Conservation (phyloP, 1,140 invertebrate genomes). For the Fopius arisanus region DNA sequence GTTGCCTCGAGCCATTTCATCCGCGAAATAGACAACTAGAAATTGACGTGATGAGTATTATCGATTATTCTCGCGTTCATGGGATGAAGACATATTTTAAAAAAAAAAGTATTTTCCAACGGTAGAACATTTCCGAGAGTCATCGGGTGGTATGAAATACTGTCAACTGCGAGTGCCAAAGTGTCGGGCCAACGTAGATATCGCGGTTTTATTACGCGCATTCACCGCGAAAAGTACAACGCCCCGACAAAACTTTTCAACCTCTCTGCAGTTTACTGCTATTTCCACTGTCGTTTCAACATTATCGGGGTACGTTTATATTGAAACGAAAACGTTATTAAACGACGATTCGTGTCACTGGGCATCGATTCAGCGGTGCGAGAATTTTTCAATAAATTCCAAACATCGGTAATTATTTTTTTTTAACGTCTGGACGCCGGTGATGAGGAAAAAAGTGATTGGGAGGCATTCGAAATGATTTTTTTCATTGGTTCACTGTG, state of each 20-base stretch:
- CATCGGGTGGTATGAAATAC: neutral
- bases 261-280: neutral
- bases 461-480: too few relatives aligned
- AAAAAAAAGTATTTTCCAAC: neutral
- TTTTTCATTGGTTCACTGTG: too few relatives aligned
- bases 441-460: neutral
- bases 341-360: neutral
- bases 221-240: neutral
- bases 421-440: neutral
- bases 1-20: neutral
- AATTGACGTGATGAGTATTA: neutral
- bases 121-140: neutral
- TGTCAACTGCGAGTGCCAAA: neutral
- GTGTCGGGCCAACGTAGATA: neutral
- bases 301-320: neutral
- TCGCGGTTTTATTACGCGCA: neutral
- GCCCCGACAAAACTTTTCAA: neutral
- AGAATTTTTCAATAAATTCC: neutral
- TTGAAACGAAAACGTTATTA: neutral
- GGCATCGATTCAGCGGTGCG: neutral
- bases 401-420: neutral
- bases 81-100: neutral
- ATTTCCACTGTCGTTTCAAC: neutral
- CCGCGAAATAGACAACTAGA: too few relatives aligned
- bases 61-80: neutral